These are phyloP conservation scores for Notolabrus celidotus DNA, from an alignment of 2,797 vertebrate species.

Conservation along the genomic window DNA sequence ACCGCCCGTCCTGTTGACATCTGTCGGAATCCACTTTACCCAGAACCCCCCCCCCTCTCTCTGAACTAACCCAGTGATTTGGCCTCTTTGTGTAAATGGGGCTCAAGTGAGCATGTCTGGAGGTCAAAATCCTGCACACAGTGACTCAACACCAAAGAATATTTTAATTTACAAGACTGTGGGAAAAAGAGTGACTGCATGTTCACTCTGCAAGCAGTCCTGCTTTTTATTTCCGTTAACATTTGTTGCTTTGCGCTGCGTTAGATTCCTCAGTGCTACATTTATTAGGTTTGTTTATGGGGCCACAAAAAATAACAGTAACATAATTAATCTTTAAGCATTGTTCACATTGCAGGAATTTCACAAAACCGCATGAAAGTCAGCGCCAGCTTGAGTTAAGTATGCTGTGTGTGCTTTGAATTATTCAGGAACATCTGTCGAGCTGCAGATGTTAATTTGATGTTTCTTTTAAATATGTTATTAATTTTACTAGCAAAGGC, in stretches of 20 bases:
- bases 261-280: not conserved
- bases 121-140: conserved; percentile 19
- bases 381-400: not conserved
- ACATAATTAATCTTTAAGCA: conserved; percentile 2
- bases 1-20: not conserved
- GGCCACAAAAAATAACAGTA: not conserved
- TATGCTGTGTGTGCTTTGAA: conserved; percentile 1
- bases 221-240: conserved; percentile 23
- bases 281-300: conserved; percentile 4
- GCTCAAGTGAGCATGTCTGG: conserved; percentile 12
- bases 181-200: not conserved
- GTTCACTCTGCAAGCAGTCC: conserved; percentile 25
- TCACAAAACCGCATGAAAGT: conserved; percentile 3
- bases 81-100: conserved; percentile 27
- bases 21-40: not conserved
- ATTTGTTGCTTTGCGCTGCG: not conserved
- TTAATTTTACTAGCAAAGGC: not conserved
- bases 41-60: not conserved
- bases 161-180: conserved; percentile 25
- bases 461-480: conserved; percentile 26
- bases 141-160: conserved; percentile 38
- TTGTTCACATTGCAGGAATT: conserved; percentile 15
- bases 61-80: not conserved
- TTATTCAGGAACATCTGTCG: conserved; percentile 46
- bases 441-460: conserved; percentile 27